These are phyloP conservation scores for Anagrus nilaparvatae DNA, from an alignment of 1,140 invertebrate species.

Conservation along the genomic window DNA sequence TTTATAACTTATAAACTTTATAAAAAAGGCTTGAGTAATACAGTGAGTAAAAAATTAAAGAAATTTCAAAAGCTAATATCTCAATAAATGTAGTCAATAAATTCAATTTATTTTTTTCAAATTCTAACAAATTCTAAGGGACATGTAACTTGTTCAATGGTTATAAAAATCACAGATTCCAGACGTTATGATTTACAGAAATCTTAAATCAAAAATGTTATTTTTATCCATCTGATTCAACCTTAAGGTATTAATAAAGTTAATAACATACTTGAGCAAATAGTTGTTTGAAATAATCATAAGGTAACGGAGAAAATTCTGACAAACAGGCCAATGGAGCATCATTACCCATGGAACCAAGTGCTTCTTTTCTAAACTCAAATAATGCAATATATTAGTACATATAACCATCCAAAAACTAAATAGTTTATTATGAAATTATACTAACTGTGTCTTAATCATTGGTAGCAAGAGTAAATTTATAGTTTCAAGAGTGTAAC, in stretches of 20 bases:
- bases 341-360: conserved; percentile 99
- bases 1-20: too few species aligned
- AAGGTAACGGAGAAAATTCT: conserved; percentile 84
- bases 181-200: conserved; percentile 1
- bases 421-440: background rate
- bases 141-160: too few species aligned
- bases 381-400: conserved; percentile 6
- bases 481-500: conserved; percentile 92
- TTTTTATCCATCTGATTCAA: too few species aligned
- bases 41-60: background rate
- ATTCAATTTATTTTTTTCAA: conserved; percentile 2
- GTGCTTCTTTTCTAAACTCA: conserved; percentile 80
- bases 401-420: conserved; percentile 13
- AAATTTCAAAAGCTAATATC: too few species aligned
- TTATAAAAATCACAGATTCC: too few species aligned
- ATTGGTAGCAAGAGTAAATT: conserved; percentile 90
- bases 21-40: background rate
- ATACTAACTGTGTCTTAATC: conserved; percentile 85
- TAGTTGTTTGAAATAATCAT: conserved; percentile 99
- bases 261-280: conserved; percentile 77
- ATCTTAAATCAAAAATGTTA: too few species aligned
- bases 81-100: background rate
- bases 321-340: conserved; percentile 94
- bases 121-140: background rate
- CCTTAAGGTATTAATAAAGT: conserved; percentile 8